These are phyloP conservation scores for Ceuthmochares aereus DNA, from an alignment of 2,113 vertebrate genomes.

Conservation along the genomic window DNA sequence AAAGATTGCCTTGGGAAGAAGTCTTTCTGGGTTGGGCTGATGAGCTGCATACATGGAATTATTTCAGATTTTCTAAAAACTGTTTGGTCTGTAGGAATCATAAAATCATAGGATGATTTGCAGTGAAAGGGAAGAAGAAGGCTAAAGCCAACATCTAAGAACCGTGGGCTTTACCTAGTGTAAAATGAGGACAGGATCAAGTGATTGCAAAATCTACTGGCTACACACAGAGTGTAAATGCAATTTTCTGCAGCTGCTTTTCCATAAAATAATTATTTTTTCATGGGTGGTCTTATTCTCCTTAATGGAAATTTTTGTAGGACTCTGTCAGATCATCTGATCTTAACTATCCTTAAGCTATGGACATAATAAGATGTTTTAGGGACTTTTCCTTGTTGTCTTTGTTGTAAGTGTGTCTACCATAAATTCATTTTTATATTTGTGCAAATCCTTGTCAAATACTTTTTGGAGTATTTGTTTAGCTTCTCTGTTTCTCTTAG, in stretches of 20 bases:
- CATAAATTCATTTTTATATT: not conserved
- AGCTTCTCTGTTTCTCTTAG: conserved; percentile 7
- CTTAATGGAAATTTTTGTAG: not conserved
- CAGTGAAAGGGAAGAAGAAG: not conserved
- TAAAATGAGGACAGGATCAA: not conserved
- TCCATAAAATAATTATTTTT: not conserved
- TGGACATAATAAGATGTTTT: not conserved
- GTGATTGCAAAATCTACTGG: not conserved
- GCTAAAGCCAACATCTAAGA: not conserved
- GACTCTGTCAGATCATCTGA: not conserved
- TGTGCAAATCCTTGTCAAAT: not conserved
- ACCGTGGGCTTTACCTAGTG: not conserved
- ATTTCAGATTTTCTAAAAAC: not conserved
- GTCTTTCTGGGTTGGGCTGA: not conserved
- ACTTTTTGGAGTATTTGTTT: not conserved
- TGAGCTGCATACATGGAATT: not conserved
- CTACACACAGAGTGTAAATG: not conserved
- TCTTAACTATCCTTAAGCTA: not conserved
- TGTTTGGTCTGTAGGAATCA: not conserved
- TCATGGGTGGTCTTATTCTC: not conserved
- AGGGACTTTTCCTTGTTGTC: not conserved
- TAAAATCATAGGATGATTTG: not conserved
- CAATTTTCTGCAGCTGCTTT: not conserved
- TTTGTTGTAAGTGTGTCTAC: not conserved
- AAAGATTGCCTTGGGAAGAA: not conserved